Percentiles rank a stretch among this genome's conserved stretches.
Conservation (phyloP, 64 coral and sea anemone species). For the Hydrozoanthus tunicans region DNA sequence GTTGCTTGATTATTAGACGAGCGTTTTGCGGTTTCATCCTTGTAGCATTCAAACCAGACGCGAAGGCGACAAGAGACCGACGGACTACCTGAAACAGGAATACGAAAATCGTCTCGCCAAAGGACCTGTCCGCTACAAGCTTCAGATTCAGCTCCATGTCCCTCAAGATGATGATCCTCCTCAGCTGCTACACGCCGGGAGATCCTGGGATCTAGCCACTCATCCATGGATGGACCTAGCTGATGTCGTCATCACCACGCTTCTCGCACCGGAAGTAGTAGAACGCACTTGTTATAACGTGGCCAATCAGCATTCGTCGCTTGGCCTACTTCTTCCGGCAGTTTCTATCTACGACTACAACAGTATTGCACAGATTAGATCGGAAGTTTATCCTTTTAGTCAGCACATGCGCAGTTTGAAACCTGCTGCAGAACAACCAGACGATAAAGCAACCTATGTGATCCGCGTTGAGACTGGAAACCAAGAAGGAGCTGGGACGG, state of each 20-base stretch:
- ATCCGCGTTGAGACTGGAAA: slow-evolving; percentile 66
- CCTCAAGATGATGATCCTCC: slow-evolving; percentile 56
- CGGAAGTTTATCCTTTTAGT: slow-evolving; percentile 25
- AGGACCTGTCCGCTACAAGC: slow-evolving; percentile 64
- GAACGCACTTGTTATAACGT: slow-evolving; percentile 50
- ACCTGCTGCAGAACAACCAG: slow-evolving; percentile 6
- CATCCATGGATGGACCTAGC: slow-evolving; percentile 77
- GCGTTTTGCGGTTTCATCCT: no score
- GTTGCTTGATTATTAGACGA: not conserved
- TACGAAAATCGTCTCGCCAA: slow-evolving; percentile 50
- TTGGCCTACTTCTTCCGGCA: slow-evolving; percentile 54
- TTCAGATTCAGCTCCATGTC: slow-evolving; percentile 77
- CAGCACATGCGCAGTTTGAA: slow-evolving; percentile 2
- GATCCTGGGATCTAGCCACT: slow-evolving; percentile 62
- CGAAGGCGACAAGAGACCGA: slow-evolving; percentile 52
- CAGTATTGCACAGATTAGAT: slow-evolving; percentile 46
- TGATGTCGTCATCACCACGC: slow-evolving; percentile 56
- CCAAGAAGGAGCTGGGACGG: slow-evolving; percentile 66
- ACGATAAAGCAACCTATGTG: slow-evolving; percentile 40
- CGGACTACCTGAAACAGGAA: slow-evolving; percentile 79
- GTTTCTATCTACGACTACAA: slow-evolving; percentile 66
- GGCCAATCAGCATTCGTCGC: slow-evolving; percentile 52
- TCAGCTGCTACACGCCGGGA: slow-evolving; percentile 62
- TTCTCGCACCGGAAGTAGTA: slow-evolving; percentile 44
- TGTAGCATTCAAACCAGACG: slow-evolving; percentile 21